phyloP scores from a whole-genome alignment of 2,888 invertebrate species.

The Invenusta paracnida region DNA sequence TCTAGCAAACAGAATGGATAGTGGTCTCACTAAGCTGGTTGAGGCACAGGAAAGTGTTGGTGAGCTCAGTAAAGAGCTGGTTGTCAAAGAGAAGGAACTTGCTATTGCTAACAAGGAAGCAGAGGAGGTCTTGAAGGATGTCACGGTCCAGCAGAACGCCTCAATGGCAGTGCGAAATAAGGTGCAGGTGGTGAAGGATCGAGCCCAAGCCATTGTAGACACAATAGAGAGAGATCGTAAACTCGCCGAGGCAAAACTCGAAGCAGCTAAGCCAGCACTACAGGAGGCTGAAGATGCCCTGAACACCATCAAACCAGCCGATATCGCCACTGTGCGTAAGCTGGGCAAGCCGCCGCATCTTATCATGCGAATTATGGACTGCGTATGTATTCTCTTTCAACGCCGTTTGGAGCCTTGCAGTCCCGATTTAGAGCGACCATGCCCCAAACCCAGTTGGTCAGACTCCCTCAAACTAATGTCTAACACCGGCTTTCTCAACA shows the following conservation, averaged over 20 bases:
- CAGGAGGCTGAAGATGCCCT: constrained; percentile 90
- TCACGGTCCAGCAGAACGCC: constrained; percentile 85
- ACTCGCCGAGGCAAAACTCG: constrained; percentile 81
- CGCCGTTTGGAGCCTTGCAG: constrained; percentile 76
- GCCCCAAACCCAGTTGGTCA: constrained; percentile 89
- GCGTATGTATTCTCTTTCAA: constrained; percentile 85
- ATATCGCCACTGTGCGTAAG: constrained; percentile 81
- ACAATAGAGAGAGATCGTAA: constrained; percentile 76
- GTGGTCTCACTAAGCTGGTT: constrained; percentile 73
- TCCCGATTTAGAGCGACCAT: constrained; percentile 74
- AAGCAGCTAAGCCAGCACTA: constrained; percentile 87
- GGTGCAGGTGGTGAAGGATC: constrained; percentile 89
- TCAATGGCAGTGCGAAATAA: constrained; percentile 91
- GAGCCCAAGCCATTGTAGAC: constrained; percentile 78
- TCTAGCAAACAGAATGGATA: constrained; percentile 76
- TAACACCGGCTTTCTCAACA: constrained; percentile 74
- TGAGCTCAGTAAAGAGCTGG: constrained; percentile 72
- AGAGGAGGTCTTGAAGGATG: constrained; percentile 71
- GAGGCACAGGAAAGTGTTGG: constrained; percentile 81
- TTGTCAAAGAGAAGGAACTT: constrained; percentile 78
- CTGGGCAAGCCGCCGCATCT: constrained; percentile 88
- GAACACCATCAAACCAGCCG: constrained; percentile 91
- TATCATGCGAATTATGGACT: constrained; percentile 96
- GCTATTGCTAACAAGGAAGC: constrained; percentile 75
- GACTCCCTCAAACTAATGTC: constrained; percentile 96